Evolutionary conservation across 2,113 vertebrate genomes (phyloP), one percentile per base, ranked within the genome.

Genomic region (Ornithorhynchus anatinus): DNA sequence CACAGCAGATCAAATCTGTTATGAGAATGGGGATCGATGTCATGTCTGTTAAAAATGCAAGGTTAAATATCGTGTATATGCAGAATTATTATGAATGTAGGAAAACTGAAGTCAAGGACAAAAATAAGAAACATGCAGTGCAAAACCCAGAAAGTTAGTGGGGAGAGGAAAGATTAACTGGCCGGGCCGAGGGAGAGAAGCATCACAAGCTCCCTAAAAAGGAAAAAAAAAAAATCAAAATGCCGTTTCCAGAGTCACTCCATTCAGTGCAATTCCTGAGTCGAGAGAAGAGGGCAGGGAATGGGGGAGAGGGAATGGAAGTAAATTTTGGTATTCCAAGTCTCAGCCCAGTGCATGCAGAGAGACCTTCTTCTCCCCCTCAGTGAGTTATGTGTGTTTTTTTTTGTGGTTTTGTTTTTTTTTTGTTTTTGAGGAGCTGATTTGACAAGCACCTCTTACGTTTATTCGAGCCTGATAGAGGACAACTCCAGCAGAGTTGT

Each of bases 371-470:
- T 69, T 77, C 67, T 87, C 45, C 77, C 65, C 87, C 91, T 81
- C 85, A 92, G 92, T 85, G 87, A 94, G 84, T 89, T 80, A 90
- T 86, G 88, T 93, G 74, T 92, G 14, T 17, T 29, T 6, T 48
- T 6, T 8, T 3, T 15, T 22, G 14, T 13, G 25, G 45, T 29
- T 89, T 92, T 77, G 43, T 12, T 43, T 20, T 58, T 17, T 67
- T 87, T 92, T 89, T 85, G 92, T 92, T 93, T 98, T 97, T 94
- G 96, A 99, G 95, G 95, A 99, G 96, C 94, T 97, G 96, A 98
- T 98, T 96, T 96, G 98, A 99, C 98, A 99, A 99, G 98, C 98
- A 99, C 97, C 98, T 99, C 98, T 99, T 99, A 99, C 98, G 98
- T 99, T 99, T 99, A 99, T 99, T 97, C 97, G 98, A 97, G 98